Base-by-base conservation (phyloP, 2,113 vertebrate species). In the Cinclus cinclus region DNA sequence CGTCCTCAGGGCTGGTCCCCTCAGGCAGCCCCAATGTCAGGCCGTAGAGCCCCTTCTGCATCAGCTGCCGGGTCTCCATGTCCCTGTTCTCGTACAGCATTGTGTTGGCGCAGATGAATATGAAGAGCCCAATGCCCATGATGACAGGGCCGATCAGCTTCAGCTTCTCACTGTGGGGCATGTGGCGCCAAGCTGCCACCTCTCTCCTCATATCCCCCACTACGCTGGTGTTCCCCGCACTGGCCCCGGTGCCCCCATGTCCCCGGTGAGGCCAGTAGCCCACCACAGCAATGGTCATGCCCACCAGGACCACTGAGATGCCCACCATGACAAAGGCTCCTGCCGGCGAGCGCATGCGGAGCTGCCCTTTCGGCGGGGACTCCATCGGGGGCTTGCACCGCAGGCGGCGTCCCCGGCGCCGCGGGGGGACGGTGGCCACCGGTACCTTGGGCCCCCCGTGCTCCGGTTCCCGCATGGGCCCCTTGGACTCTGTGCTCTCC, bases 101-200 rank as follows among this genome's bases (percentile, higher is more conserved):
- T 3, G 99, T 99, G 98, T 99, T 99, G 91, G 99, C 99, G 4
- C 99, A 99, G 97, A 99, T 99, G 95, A 99, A 98, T 89, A 99
- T 99, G 96, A 99, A 99, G 62, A 99, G 98, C 46, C 99, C 99
- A 5, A 99, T 98, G 56, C 99, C 99, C 99, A 99, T 99, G 87
- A 99, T 98, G 88, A 99, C 98, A 0, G 99, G 99, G 5, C 99
- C 99, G 2, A 99, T 97, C 41, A 99, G 97, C 97, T 99, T 99
- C 95, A 99, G 98, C 76, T 98, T 98, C 92, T 99, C 99, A 0
- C 97, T 98, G 77, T 99, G 98, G 30, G 98, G 97, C 27, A 98
- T 37, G 4, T 96, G 94, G 15, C 94, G 97, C 7, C 96, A 53
- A 0, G 97, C 95, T 1, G 98, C 90, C 28, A 97, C 95, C 49